Evolutionary conservation across 2,888 invertebrate species (phyloP), one percentile per base, ranked within the genome.

Genomic region (Ophion ventricosus): DNA sequence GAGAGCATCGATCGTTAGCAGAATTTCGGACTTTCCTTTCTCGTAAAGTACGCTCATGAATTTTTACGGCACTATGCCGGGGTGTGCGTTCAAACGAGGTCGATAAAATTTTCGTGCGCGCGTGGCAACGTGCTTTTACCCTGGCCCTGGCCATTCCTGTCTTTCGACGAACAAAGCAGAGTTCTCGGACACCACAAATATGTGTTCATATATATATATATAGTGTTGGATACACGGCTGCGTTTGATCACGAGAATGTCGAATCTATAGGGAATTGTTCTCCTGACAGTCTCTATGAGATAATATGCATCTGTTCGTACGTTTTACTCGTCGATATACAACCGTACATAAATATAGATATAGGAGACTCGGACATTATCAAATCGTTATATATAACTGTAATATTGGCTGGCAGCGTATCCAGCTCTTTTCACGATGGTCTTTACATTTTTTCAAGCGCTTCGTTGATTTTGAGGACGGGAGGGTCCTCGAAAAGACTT

Each of bases 1-100:
- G 43, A 43, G 72, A 43, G 63, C 59, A 82, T 76, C 78, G 84
- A 86, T 88, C 88, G 87, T 88, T 88, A 88, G 85, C 79, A 83
- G 76, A 87, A 88, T 85, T 88, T 87, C 88, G 86, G 84, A 82
- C 82, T 83, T 80, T 70, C 61, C 57, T 80, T 57, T 69, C 85
- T 88, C 88, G 87, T 88, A 88, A 88, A 88, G 87, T 88, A 87
- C 82, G 79, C 14, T 77, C 88, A 87, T 88, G 87, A 88, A 88
- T 88, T 88, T 88, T 88, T 88, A 88, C 87, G 88, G 84, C 70
- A 40, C 35, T 61, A 59, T 20, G 70, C 64, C 25, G 63, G 40
- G 40, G 70, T 57, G 64, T 56, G 40, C 75, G 80, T 54, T 66
- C 59, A 57, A 73, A 76, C 64, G 72, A 73, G 77, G 66, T 77